Percentiles rank a stretch among this genome's conserved stretches.
These are phyloP conservation scores for Phaethon lepturus DNA, from an alignment of 2,113 vertebrate genomes.

Conservation along the genomic window DNA sequence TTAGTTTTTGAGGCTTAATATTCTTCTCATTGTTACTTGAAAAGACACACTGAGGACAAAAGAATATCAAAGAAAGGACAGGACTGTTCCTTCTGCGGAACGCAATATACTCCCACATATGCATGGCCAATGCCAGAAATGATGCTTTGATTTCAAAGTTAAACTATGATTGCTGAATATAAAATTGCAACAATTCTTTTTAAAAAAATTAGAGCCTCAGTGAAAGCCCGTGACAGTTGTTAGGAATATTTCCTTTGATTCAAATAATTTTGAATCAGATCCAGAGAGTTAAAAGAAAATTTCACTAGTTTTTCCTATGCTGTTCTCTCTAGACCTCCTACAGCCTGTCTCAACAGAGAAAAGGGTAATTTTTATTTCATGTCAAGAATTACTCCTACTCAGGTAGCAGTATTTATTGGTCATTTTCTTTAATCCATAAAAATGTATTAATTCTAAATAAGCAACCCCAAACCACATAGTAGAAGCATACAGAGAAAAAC, in stretches of 20 bases:
- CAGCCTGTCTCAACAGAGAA: background rate
- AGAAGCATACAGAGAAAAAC: background rate
- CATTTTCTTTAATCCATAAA: background rate
- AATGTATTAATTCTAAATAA: background rate
- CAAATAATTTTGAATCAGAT: background rate
- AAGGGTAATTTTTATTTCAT: background rate
- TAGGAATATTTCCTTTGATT: background rate
- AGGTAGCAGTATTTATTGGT: background rate
- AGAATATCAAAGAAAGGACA: background rate
- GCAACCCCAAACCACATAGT: background rate
- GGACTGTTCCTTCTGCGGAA: background rate
- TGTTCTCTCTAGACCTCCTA: background rate
- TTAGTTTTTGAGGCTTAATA: background rate
- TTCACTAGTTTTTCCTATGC: background rate
- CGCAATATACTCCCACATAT: background rate
- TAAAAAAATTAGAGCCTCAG: background rate
- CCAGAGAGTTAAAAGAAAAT: background rate
- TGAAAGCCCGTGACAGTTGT: background rate
- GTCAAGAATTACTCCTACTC: background rate
- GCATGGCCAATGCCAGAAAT: background rate
- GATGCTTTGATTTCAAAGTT: background rate
- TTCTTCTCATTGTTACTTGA: background rate
- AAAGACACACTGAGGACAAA: background rate
- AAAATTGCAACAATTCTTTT: background rate
- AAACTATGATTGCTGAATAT: background rate